phyloP scores from a whole-genome alignment of 2,113 vertebrate genomes.

The Grus americana region DNA sequence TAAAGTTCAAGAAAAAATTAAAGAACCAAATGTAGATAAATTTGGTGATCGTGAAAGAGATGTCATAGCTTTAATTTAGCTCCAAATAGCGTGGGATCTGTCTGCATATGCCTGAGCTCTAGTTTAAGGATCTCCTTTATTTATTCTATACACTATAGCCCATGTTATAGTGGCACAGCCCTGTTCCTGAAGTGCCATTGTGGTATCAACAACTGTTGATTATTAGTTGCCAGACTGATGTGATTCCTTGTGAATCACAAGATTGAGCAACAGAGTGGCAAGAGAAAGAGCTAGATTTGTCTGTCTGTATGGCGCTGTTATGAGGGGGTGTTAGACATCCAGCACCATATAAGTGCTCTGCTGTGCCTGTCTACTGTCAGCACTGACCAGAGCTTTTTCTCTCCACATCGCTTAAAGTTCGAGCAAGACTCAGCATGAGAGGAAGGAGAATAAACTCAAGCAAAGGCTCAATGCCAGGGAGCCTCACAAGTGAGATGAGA shows the following conservation, averaged over 20 bases:
- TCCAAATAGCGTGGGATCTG: not conserved
- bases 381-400: not conserved
- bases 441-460: not conserved
- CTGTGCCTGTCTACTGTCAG: not conserved
- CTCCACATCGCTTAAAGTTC: not conserved
- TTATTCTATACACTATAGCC: not conserved
- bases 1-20: not conserved
- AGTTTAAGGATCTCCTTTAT: not conserved
- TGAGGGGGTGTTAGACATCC: not conserved
- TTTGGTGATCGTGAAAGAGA: not conserved
- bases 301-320: not conserved
- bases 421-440: not conserved
- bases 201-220: not conserved
- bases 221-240: not conserved
- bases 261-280: not conserved
- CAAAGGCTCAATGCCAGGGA: not conserved
- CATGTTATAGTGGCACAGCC: not conserved
- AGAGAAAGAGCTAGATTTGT: not conserved
- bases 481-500: not conserved
- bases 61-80: not conserved
- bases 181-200: not conserved
- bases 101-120: not conserved
- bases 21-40: not conserved
- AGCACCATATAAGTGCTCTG: not conserved
- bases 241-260: not conserved